Evolutionary conservation across 2,888 invertebrate genomes (phyloP), one percentile per base, ranked within the genome.

Genomic region (Drosophila lacicola): DNA sequence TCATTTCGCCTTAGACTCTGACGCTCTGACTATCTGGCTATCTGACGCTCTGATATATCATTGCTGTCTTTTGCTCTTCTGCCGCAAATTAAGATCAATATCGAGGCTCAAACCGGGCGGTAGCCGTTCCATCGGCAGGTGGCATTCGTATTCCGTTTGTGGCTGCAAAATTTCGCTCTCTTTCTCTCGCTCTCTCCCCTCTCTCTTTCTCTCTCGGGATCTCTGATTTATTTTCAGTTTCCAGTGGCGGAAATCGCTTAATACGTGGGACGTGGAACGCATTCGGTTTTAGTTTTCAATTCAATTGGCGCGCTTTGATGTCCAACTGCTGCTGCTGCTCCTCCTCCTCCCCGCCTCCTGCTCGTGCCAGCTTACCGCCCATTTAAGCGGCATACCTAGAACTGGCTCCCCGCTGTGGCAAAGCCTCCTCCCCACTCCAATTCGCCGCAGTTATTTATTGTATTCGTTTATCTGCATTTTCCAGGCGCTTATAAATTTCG

Each of bases 401-500:
- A 9, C 21, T 19, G 42, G 39, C 53, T 50, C 13, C 44, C 69
- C 44, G 81, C 84, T 72, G 70, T 55, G 47, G 10, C 51, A 56
- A n/a, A 41, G 45, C 51, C 34, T n/a, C 34, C 29, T n/a, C 46
- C 29, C 25, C n/a, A 8, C 37, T 14, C 13, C 39, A 9, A 8
- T 21, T 33, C 25, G 21, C 8, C 9, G 14, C 50, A 11, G 62
- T 77, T 79, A 88, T 83, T 83, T 83, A 83, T 83, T 85, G 83
- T 82, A 70, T 80, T 77, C 88, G 78, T 74, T 83, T 83, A 88
- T 80, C 88, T 71, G 70, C 85, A 74, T 82, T 83, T 83, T 78
- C 70, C 80, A 70, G 74, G 67, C 71, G 68, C 74, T 81, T 78
- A 80, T 81, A 80, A 80, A 78, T 83, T 74, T 73, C 72, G 62